phyloP scores from a whole-genome alignment of 1,140 invertebrate genomes.

The Drosophila yakuba region DNA sequence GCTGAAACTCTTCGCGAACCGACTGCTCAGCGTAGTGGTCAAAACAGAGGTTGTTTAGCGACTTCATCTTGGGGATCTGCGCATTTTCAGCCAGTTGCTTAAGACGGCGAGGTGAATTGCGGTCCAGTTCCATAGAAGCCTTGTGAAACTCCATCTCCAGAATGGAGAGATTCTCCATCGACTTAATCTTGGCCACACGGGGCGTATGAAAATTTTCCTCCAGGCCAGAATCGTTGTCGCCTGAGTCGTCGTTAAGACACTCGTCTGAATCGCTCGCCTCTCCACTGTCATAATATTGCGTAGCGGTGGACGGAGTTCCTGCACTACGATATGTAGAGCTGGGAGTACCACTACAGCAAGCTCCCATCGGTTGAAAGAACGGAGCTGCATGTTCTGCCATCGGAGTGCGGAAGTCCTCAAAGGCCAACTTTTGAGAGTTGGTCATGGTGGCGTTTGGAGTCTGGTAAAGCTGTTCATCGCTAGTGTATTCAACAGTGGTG shows the following conservation, averaged over 20 bases:
- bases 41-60: conserved; percentile 79
- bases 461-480: conserved; percentile 73
- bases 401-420: conserved; percentile 77
- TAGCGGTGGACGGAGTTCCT: conserved; percentile 46
- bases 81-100: conserved; percentile 70
- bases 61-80: conserved; percentile 82
- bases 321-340: conserved; percentile 56
- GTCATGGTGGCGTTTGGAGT: conserved; percentile 77
- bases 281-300: conserved; percentile 64
- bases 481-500: conserved; percentile 72
- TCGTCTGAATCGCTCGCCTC: conserved; percentile 65
- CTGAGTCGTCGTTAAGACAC: conserved; percentile 57
- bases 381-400: conserved; percentile 66
- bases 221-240: conserved; percentile 77
- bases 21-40: conserved; percentile 73
- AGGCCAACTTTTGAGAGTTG: conserved; percentile 23
- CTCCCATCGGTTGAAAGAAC: conserved; percentile 19
- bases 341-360: conserved; percentile 29
- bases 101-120: conserved; percentile 77
- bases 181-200: conserved; percentile 80
- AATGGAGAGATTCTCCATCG: conserved; percentile 83
- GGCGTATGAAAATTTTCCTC: conserved; percentile 83
- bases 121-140: conserved; percentile 77
- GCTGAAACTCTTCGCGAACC: conserved; percentile 73
- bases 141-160: conserved; percentile 83